These are phyloP conservation scores for Melanotus villosus DNA, from an alignment of 2,888 invertebrate species.

Conservation along the genomic window DNA sequence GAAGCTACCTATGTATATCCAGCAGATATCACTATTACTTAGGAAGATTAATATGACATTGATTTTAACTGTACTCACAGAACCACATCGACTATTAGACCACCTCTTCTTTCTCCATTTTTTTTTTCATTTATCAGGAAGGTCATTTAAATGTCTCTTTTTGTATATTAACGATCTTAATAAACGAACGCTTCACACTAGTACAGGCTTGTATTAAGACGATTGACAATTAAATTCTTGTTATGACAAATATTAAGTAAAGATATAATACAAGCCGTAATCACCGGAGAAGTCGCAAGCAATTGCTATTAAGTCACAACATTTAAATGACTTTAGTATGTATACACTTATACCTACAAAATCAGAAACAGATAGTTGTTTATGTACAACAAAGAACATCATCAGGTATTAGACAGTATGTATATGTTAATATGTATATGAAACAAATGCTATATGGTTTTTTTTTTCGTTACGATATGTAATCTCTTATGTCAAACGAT, in stretches of 20 bases:
- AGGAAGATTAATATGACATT: constrained; percentile 1
- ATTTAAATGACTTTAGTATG: no score
- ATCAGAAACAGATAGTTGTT: neutral
- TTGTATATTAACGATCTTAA: no score
- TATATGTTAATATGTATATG: neutral
- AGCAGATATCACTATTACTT: constrained; percentile 25
- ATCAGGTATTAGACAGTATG: neutral
- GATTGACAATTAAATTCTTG: no score
- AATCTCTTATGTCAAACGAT: constrained; percentile 20
- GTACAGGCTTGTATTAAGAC: no score
- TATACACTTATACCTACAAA: neutral
- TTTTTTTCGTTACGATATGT: constrained; percentile 36
- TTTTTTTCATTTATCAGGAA: neutral
- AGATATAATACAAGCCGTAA: no score
- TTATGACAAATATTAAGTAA: no score
- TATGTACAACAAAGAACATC: constrained; percentile 2
- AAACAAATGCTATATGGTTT: constrained; percentile 1
- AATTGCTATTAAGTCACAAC: no score
- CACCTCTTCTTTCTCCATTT: neutral
- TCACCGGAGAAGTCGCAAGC: no score
- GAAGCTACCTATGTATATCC: constrained; percentile 32
- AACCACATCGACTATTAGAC: neutral
- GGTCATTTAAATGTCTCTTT: no score
- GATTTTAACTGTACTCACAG: neutral
- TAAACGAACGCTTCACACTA: no score